A percentile compares a stretch with the other conserved stretches of the same genome.
Evolutionary conservation across 2,113 vertebrate species (phyloP).

Genomic region (Pelecanoides urinatrix): DNA sequence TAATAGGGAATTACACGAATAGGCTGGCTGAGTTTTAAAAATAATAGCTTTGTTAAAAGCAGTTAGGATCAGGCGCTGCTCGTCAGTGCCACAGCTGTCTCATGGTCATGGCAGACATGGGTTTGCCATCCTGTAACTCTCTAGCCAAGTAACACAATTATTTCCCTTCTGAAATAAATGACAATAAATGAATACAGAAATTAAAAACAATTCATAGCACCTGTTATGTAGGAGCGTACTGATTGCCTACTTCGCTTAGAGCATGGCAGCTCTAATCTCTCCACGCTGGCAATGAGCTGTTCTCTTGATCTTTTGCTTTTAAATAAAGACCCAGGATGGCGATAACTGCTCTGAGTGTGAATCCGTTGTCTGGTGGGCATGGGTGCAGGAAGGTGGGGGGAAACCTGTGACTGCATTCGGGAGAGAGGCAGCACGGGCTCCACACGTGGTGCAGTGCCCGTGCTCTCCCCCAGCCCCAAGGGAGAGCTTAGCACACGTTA

Average conservation of each 20-base stretch:
- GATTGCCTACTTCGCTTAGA: background rate
- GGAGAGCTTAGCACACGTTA: background rate
- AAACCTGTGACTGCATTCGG: background rate
- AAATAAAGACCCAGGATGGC: background rate
- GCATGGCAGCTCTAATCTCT: background rate
- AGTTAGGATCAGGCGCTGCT: constrained; percentile 4
- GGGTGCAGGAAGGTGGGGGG: background rate
- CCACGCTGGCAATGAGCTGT: background rate
- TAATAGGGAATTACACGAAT: constrained; percentile 30
- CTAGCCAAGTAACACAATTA: background rate
- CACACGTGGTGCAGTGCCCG: rapidly evolving
- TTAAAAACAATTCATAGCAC: background rate
- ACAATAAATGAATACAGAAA: background rate
- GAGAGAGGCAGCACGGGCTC: background rate
- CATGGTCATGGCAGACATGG: rapidly evolving
- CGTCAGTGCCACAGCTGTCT: rapidly evolving
- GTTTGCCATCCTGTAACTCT: background rate
- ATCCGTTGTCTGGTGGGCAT: background rate
- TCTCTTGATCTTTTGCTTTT: background rate
- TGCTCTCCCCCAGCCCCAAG: background rate
- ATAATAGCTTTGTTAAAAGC: constrained; percentile 37
- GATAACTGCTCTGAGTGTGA: background rate
- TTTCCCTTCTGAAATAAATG: background rate
- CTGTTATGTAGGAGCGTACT: background rate
- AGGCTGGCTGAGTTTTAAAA: background rate